Conservation (phyloP, 2,888 invertebrate genomes). For the Octodonta nipae region DNA sequence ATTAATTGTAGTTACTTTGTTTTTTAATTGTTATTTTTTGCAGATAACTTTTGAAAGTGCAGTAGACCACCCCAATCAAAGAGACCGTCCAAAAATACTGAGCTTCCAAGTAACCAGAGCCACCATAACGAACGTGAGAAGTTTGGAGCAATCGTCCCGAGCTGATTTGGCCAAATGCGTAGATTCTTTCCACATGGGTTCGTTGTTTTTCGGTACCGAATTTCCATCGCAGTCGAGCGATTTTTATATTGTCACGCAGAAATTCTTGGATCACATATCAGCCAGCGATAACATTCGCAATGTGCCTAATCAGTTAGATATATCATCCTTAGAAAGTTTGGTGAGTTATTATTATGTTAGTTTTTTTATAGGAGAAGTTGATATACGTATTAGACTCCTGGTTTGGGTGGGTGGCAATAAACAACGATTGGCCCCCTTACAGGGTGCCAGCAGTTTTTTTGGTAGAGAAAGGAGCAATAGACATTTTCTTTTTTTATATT, state of each 20-base stretch:
- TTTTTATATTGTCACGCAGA: slow-evolving; percentile 65
- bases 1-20: neutral
- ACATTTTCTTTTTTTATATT: neutral
- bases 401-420: no score
- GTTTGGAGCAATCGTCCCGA: slow-evolving; percentile 52
- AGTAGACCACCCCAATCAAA: slow-evolving; percentile 61
- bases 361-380: no score
- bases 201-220: slow-evolving; percentile 59
- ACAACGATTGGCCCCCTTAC: no score
- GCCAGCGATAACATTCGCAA: slow-evolving; percentile 38
- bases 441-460: neutral
- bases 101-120: slow-evolving; percentile 73
- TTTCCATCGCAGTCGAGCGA: slow-evolving; percentile 63
- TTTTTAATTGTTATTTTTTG: slow-evolving; percentile 15
- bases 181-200: slow-evolving; percentile 61
- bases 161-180: slow-evolving; percentile 70
- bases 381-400: no score
- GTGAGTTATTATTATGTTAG: no score
- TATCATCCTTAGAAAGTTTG: slow-evolving; percentile 24
- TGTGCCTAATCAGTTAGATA: slow-evolving; percentile 27
- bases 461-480: neutral
- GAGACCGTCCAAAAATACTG: slow-evolving; percentile 76
- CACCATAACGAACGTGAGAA: slow-evolving; percentile 55
- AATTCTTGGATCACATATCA: slow-evolving; percentile 59
- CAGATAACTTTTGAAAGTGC: slow-evolving; percentile 69